Evolutionary conservation across 2,888 invertebrate species (phyloP), one percentile per base, ranked within the genome.

Genomic region (Trachelus troglodyta): DNA sequence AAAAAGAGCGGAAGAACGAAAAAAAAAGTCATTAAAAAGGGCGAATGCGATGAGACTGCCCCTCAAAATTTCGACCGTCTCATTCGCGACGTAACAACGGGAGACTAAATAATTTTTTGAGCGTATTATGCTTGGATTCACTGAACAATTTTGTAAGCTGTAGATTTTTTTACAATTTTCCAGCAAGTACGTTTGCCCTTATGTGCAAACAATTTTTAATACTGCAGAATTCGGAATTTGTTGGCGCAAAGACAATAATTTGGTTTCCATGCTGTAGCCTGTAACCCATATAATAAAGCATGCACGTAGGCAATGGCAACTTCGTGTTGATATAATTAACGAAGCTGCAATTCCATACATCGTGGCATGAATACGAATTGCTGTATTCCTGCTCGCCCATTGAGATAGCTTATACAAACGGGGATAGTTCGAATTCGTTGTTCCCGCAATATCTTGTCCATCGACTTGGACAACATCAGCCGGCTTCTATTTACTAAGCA

Each of bases 271-370:
- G 71, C 31, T 31, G 23, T 12, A 71, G 71, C 9, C 56, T 31
- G 71, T 33, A 71, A 34, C 33, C 80, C 81, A 79, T 78, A 82
- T 81, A 82, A 84, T 84, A 83, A 84, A 83, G 81, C 83, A 81
- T 74, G 79, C 82, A 82, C 83, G 80, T 83, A 84, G 83, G 84
- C 85, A 82, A 84, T 82, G 80, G 82, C 81, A 83, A 83, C 83
- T 84, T 82, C 79, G 84, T 80, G 85, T 84, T 85, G 80, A 81
- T 84, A 82, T 85, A 85, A 85, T 84, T 85, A 85, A 85, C 84
- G 81, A 84, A 83, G 83, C 83, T 83, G 85, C 81, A 76, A 37
- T 35, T n/a, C 68, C 12, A 75, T 56, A 78, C 76, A 76, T 73
- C 69, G 34, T 71, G 78, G 68, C 76, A 75, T 76, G 78, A 69